Evolutionary conservation across 2,113 vertebrate species (phyloP), one percentile per base, ranked within the genome.

Genomic region (Crocuta crocuta): DNA sequence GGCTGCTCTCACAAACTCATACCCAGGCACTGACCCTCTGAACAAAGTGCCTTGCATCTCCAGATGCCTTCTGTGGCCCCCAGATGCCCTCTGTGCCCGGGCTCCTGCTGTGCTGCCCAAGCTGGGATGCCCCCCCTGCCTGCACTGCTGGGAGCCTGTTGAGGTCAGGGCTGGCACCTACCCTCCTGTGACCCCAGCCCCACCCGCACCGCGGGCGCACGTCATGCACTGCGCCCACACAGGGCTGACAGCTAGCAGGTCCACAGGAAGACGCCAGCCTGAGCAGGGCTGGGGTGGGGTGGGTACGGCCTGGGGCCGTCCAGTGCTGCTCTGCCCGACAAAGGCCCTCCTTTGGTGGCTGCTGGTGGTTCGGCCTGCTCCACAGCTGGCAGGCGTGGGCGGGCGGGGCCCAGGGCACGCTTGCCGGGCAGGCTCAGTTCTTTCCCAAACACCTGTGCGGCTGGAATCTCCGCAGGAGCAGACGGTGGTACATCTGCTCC

Each of bases 341-440:
- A 3, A 26, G 24, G 80, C n/a, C 26, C 48, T 87, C 58, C 83
- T 85, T 10, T 39, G 70, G 81, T 58, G 4, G 80, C 16, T 4
- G 66, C 78, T 66, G 43, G 89, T 61, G 24, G 91, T 83, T 81
- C 31, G 24, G 90, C 91, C 94, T 93, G 92, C 92, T 70, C 53
- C 43, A 6, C 2, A 0, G 45, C 76, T 48, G 50, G 76, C 76
- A 50, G 79, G 9, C 12, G 19, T 0, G 1, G n/a, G 35, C 0
- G 9, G 55, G 65, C n/a, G 35, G 43, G 43, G 85, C n/a, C 48
- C 66, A 48, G 53, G 50, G 45, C 48, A 1, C 1, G 0, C 83
- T n/a, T 50, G 9, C 70, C 10, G 21, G 55, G 43, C 26, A 16
- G 50, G 84, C 78, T 17, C 3, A 4, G n/a, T 31, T 50, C 24